Percentiles rank a stretch among this genome's conserved stretches.
Evolutionary conservation across 1,140 invertebrate species (phyloP).

Genomic region (Ericerus pela): DNA sequence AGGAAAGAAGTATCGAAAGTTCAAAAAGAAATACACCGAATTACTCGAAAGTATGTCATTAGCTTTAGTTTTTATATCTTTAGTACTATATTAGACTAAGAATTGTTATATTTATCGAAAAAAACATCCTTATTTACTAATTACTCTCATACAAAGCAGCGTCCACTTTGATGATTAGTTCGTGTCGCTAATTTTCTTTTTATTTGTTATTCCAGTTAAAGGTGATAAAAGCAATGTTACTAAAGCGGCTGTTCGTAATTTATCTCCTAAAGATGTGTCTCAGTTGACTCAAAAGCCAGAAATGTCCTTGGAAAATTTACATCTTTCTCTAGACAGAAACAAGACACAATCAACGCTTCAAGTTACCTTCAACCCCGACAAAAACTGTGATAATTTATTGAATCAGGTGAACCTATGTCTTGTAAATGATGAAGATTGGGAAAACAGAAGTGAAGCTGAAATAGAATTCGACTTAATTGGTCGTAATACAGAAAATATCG

Average conservation of each 20-base stretch:
- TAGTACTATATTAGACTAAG: no score
- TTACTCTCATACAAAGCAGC: no score
- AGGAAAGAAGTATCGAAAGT: not conserved
- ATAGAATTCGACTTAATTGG: not conserved
- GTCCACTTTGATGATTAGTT: not conserved
- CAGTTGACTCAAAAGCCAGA: not conserved
- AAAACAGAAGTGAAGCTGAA: not conserved
- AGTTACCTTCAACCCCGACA: not conserved
- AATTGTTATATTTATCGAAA: no score
- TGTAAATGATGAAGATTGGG: not conserved
- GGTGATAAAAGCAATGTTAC: not conserved
- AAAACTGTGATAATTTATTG: not conserved
- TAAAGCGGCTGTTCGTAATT: not conserved
- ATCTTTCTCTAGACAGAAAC: not conserved
- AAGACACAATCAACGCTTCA: not conserved
- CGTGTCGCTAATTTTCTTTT: not conserved
- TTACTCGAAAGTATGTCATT: not conserved
- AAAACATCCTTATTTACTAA: no score
- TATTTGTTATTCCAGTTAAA: not conserved
- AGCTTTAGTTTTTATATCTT: not conserved
- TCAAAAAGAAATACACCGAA: not conserved
- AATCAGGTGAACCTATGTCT: not conserved
- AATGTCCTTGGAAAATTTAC: not conserved
- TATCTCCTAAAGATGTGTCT: not conserved
- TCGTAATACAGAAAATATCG: not conserved